Evolutionary conservation across 2,113 vertebrate species (phyloP).

Genomic region (Heloderma charlesbogerti): DNA sequence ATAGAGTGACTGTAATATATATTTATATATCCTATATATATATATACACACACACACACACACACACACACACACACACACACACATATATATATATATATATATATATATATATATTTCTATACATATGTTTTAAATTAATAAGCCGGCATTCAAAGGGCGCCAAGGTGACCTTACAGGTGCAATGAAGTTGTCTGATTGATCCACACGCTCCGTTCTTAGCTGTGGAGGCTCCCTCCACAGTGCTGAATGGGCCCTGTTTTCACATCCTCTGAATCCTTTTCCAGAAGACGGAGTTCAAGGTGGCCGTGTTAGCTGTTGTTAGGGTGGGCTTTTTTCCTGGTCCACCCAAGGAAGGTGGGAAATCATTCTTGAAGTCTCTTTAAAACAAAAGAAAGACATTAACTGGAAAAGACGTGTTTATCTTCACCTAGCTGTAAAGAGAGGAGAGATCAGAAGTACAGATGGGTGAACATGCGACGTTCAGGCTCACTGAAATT

Average conservation of each 20-base stretch:
- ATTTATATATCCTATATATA: slow-evolving; percentile 58
- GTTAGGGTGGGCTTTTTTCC: neutral
- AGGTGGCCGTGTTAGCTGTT: neutral
- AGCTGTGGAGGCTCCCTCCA: neutral
- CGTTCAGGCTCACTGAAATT: too few relatives aligned
- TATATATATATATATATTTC: slow-evolving; percentile 42
- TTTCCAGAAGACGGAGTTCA: neutral
- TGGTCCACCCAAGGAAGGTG: slow-evolving; percentile 30
- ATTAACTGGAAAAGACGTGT: slow-evolving; percentile 70
- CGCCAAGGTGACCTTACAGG: slow-evolving; percentile 59
- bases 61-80: too few relatives aligned
- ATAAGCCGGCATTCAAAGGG: neutral
- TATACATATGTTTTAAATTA: slow-evolving; percentile 13
- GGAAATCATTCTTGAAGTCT: slow-evolving; percentile 65
- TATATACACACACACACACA: too few relatives aligned
- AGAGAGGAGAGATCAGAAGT: slow-evolving; percentile 54
- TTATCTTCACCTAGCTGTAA: slow-evolving; percentile 73
- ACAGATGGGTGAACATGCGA: too few relatives aligned
- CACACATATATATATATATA: slow-evolving; percentile 57
- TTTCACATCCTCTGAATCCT: neutral
- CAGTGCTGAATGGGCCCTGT: neutral
- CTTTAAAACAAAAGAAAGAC: slow-evolving; percentile 63
- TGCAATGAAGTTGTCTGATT: slow-evolving; percentile 54
- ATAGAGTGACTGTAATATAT: slow-evolving; percentile 66
- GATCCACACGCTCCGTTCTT: slow-evolving; percentile 57